Base-by-base conservation (phyloP, 2,888 invertebrate species). In the Cyrtodaria siliqua region DNA sequence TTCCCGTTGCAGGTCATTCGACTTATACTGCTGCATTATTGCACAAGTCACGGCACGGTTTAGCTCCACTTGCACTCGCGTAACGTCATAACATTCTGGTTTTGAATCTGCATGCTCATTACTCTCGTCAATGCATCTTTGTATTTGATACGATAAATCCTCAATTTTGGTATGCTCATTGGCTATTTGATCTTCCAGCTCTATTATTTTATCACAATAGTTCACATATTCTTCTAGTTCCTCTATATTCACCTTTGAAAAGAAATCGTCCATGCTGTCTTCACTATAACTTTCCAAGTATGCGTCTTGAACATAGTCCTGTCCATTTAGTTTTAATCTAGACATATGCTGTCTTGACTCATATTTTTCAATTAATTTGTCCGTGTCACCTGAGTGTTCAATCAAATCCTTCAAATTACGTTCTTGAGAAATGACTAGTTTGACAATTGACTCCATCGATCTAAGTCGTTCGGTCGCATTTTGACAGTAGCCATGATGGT, bases 81-180 rank as follows among this genome's bases (percentile, higher is more conserved):
- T 70, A 6, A 85, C 60, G 47, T 84, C 82, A 1, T 74, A 68
- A 16, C 67, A 53, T 53, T 77, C 61, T 24, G 33, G 23, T 60
- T 60, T 23, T 27, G 55, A 53, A 29, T 62, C 57, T 29, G 60
- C 40, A 4, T 57, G 47, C 8, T 53, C 67, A 49, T 68, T 67
- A 24, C 53, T 57, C 23, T 76, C 52, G 29, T 74, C 29, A 63
- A 75, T 78, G 64, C 82, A 72, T 50, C 83, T 84, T 26, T 82
- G 80, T 27, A 89, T 84, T 55, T 95, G 95, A 75, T 95, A 94
- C 38, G 95, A 95, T 44, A 97, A 91, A 83, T 96, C 94, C 2
- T 96, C 95, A 2, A 96, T 94, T 68, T 95, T 93, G 90, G 96
- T 96, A 90, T 96, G 96, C 91, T 96, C 96, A 69, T 95, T 94